phyloP scores from a whole-genome alignment of 2,113 vertebrate species.

The Pipra filicauda region DNA sequence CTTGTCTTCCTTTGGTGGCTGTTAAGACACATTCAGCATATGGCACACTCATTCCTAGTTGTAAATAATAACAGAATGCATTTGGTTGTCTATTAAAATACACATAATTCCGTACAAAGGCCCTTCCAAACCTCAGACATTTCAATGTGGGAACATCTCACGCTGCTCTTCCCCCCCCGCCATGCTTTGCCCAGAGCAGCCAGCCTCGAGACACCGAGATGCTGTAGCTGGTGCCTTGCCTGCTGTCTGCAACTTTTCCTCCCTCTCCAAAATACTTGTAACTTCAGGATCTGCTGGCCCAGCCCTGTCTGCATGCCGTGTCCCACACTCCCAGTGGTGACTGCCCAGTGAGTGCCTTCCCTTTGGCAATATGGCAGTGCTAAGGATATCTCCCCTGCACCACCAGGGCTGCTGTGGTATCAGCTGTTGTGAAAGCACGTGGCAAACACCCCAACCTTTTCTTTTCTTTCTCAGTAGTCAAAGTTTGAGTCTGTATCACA shows the following conservation, averaged over 20 bases:
- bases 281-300: neutral
- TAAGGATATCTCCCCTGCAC: neutral
- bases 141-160: neutral
- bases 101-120: neutral
- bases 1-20: slow-evolving; percentile 29
- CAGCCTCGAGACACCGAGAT: neutral
- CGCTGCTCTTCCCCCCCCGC: neutral
- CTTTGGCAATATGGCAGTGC: neutral
- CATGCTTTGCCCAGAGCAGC: neutral
- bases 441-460: neutral
- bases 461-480: neutral
- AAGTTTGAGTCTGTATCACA: neutral
- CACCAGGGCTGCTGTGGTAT: accelerated
- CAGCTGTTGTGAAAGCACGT: neutral
- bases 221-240: neutral
- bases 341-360: neutral
- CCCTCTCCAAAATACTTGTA: neutral
- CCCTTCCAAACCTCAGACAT: neutral
- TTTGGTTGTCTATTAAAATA: neutral
- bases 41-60: neutral
- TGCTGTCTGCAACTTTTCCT: neutral
- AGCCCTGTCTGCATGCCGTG: neutral
- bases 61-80: slow-evolving; percentile 47
- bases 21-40: neutral
- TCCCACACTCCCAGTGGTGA: neutral